Evolutionary conservation across 1,140 invertebrate genomes (phyloP), one percentile per base, ranked within the genome.

Genomic region (Aradophagus sp.): DNA sequence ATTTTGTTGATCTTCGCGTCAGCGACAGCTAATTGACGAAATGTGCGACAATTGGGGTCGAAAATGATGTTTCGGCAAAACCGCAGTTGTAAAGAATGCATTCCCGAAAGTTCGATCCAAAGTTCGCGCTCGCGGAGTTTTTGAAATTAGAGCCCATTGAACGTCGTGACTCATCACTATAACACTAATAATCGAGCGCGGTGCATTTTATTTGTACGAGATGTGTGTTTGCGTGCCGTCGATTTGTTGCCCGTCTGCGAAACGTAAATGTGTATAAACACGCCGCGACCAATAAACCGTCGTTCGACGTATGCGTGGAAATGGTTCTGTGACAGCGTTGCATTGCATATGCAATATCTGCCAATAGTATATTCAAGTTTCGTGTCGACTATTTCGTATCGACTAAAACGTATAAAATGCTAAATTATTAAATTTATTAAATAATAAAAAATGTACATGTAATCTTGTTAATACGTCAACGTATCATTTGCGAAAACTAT

Each of bases 91-190:
- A 27, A n/a, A 17, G 14, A 12, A 23, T 8, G 20, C 20, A 13
- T 48, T 56, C 7, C 17, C 36, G 48, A 53, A 53, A 55, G 50
- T 42, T 53, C 36, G 36, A 29, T 32, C 8, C 16, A 16, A 39
- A 31, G 41, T 47, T 41, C 11, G 11, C 31, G 32, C 12, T 48
- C 32, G 42, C 19, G 44, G 10, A 14, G 36, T 17, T 62, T 62
- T 35, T 36, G 45, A 53, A 45, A 53, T 63, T 63, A 47, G 32
- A 53, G 23, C 34, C 48, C 26, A 53, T 45, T 63, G 39, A 53
- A 7, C 8, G 14, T 3, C n/a, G n/a, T 62, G 50, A 56, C 42
- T 66, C 62, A 66, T 35, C 38, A 27, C 42, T 50, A 66, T 50
- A 48, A 48, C 27, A 34, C 36, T 65, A 65, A 66, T 58, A 66